phyloP scores from a whole-genome alignment of 1,140 invertebrate genomes.

The Zaprionus camerounensis region DNA sequence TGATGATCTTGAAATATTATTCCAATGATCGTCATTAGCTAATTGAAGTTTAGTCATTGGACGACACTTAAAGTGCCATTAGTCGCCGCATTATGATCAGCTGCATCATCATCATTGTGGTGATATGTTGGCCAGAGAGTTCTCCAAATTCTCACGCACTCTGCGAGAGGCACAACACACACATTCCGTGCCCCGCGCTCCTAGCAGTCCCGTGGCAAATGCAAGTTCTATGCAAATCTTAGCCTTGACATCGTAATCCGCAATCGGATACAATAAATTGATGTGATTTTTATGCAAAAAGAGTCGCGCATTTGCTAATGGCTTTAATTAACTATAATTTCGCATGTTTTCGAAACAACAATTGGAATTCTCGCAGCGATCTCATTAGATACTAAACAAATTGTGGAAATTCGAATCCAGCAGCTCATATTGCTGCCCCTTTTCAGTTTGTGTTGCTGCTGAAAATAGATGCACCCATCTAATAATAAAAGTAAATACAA shows the following conservation, averaged over 20 bases:
- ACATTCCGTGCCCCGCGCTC: too few relatives aligned
- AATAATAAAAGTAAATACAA: constrained; percentile 79
- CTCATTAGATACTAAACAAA: constrained; percentile 3
- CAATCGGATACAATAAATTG: constrained; percentile 70
- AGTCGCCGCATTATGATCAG: not conserved
- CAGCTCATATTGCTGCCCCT: constrained; percentile 1
- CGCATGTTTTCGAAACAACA: constrained; percentile 19
- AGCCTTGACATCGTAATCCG: constrained; percentile 69
- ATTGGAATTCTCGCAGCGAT: constrained; percentile 15
- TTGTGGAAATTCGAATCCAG: not conserved
- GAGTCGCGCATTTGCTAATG: constrained; percentile 49
- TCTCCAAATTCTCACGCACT: constrained; percentile 60
- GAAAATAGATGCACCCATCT: constrained; percentile 71
- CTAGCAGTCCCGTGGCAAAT: constrained; percentile 33
- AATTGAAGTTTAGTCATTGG: constrained; percentile 10
- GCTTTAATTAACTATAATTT: constrained; percentile 76
- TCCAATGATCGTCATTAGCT: not conserved
- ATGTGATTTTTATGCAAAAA: constrained; percentile 77
- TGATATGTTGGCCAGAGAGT: not conserved
- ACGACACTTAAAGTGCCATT: constrained; percentile 19
- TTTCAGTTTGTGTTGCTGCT: constrained; percentile 25
- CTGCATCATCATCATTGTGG: not conserved
- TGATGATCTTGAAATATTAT: not conserved
- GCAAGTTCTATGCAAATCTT: constrained; percentile 70
- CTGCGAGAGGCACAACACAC: constrained; percentile 6